These are phyloP conservation scores for Belonocnema kinseyi DNA, from an alignment of 1,140 invertebrate genomes.

Conservation along the genomic window DNA sequence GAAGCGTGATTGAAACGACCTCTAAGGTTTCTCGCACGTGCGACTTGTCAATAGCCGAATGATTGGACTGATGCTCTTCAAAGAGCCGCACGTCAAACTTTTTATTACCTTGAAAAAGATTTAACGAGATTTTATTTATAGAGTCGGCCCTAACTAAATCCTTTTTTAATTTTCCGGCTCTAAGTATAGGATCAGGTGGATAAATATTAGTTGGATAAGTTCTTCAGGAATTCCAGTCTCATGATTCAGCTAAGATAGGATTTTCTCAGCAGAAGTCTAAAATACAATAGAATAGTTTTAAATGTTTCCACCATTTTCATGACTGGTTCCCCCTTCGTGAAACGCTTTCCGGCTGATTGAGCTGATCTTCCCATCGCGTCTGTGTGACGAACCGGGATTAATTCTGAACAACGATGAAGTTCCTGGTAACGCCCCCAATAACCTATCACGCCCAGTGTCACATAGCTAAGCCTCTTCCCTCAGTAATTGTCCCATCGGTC, in stretches of 20 bases:
- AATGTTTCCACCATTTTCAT: not conserved
- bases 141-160: no score
- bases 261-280: no score
- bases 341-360: not conserved
- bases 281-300: no score
- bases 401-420: not conserved
- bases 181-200: no score
- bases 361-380: not conserved
- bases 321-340: not conserved
- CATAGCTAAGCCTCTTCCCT: not conserved
- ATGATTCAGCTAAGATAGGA: no score
- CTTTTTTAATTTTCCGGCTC: no score
- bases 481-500: no score
- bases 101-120: not conserved
- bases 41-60: not conserved
- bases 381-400: not conserved
- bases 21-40: conserved; percentile 2
- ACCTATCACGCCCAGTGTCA: not conserved
- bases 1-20: conserved; percentile 12
- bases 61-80: conserved; percentile 2
- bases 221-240: no score
- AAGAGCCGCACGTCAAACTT: not conserved
- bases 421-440: not conserved
- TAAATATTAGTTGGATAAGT: no score
- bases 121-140: no score